Percentiles rank a stretch among this genome's conserved stretches.
These are phyloP conservation scores for Empidonax alnorum DNA, from an alignment of 2,113 vertebrate genomes.

Conservation along the genomic window DNA sequence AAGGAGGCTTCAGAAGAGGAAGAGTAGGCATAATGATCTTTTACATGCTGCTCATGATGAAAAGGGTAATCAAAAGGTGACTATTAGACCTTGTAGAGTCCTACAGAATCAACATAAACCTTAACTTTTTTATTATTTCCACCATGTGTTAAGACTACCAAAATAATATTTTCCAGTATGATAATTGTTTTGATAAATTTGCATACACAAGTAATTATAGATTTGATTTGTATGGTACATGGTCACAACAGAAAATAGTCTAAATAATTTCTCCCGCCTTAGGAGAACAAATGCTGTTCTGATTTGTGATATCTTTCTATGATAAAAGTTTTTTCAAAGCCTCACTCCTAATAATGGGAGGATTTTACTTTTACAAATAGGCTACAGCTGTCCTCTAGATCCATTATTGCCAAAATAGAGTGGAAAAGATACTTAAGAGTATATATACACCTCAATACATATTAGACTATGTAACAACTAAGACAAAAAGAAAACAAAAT, in stretches of 20 bases:
- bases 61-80: not conserved
- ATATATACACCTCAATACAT: not conserved
- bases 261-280: not conserved
- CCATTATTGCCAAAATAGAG: not conserved
- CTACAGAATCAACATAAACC: not conserved
- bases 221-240: not conserved
- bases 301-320: not conserved
- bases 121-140: not conserved
- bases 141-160: not conserved
- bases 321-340: not conserved
- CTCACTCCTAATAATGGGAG: not conserved
- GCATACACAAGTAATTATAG: not conserved
- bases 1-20: not conserved
- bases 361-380: not conserved
- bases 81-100: not conserved
- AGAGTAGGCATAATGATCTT: not conserved
- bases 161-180: not conserved
- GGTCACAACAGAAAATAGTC: not conserved
- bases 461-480: not conserved
- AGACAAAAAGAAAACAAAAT: not conserved
- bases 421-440: not conserved
- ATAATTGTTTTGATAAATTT: not conserved
- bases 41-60: not conserved
- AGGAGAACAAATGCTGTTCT: not conserved
- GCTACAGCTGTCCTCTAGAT: not conserved